Evolutionary conservation across 2,888 invertebrate genomes (phyloP).

Genomic region (Camponotus fellah): DNA sequence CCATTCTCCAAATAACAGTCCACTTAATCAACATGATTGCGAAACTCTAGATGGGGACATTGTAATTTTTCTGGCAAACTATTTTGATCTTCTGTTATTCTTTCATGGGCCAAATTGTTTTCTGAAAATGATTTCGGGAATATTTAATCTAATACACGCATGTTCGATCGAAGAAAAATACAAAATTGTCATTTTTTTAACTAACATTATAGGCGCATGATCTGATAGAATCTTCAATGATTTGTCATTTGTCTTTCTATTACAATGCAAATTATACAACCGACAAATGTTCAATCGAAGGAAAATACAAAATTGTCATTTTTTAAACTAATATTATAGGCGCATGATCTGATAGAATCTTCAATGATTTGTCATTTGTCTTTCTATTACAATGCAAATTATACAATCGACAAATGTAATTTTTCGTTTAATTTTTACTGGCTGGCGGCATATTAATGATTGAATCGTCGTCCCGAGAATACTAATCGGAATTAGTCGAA

Average conservation of each 20-base stretch:
- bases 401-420: neutral
- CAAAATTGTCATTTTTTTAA: neutral
- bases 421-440: slow-evolving; percentile 1
- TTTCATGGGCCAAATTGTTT: neutral
- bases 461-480: slow-evolving; percentile 17
- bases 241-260: neutral
- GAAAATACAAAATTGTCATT: neutral
- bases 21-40: slow-evolving; percentile 62
- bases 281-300: neutral
- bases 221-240: neutral
- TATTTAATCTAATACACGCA: neutral
- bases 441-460: neutral
- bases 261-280: neutral
- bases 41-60: slow-evolving; percentile 19
- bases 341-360: neutral
- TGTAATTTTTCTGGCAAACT: slow-evolving; percentile 23
- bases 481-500: slow-evolving; percentile 69
- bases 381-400: neutral
- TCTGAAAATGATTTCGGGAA: neutral
- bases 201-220: neutral
- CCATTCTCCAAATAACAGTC: slow-evolving; percentile 58
- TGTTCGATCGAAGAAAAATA: neutral
- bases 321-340: neutral
- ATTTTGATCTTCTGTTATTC: slow-evolving; percentile 32
- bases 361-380: neutral